Evolutionary conservation across 1,140 invertebrate species (phyloP), one percentile per base, ranked within the genome.

Genomic region (Papilio aristodemus): DNA sequence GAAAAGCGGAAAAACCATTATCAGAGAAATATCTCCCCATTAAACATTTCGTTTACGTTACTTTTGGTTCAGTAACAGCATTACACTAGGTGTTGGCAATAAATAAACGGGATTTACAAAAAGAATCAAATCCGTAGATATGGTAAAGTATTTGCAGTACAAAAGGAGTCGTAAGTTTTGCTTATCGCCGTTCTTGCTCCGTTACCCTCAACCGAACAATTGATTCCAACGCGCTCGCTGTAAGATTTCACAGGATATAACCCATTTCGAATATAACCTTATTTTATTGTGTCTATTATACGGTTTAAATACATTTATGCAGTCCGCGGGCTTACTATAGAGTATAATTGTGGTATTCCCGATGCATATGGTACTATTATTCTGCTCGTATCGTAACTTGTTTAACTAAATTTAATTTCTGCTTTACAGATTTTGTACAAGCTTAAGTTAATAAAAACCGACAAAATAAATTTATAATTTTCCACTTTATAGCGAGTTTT

Each of bases 101-200:
- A 79, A 74, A 78, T 73, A 79, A 75, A 80, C 75, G 38, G 63
- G 64, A 62, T 74, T 69, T 69, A 69, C 38, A 74, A 71, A 69
- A 69, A 69, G 64, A 71, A 71, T 71, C 67, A 68, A 69, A 78
- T 68, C 67, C 75, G 71, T 73, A 79, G 72, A 77, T 81, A 79
- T 72, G 77, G 78, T 81, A 81, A 84, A 81, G 76, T 78, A 81
- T 79, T 73, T 64, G 43, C 72, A 75, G 74, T 80, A 84, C 79
- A 87, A 87, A 84, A 84, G 84, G 78, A 75, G 80, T 78, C 83
- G 82, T 86, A 87, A 83, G 84, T 87, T 87, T 84, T 72, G 84
- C 84, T 87, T 87, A 86, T 87, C 84, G 84, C 80, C 77, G 76
- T 81, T 78, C 77, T 71, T 81, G 77, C 79, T 77, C 81, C 85